Evolutionary conservation across 2,888 invertebrate genomes (phyloP), one percentile per base, ranked within the genome.

Genomic region (Diaprepes abbreviatus): DNA sequence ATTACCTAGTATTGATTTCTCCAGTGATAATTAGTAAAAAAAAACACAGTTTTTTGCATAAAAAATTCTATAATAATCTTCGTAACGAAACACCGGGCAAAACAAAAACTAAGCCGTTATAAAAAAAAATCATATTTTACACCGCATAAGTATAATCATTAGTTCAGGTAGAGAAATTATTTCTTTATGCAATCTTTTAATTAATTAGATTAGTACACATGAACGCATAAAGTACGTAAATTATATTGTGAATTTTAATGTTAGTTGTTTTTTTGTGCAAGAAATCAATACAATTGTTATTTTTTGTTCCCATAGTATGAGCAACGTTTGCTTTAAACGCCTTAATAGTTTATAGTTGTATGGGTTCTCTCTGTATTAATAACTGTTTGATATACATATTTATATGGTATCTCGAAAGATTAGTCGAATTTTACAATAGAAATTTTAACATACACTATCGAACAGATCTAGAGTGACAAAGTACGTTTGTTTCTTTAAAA

Each of bases 91-190:
- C 14, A 12, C 12, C 40, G n/a, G 17, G 40, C 6, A 40, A 9
- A 40, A 40, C 3, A 5, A 3, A 17, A 21, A 43, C 3, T n/a
- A n/a, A n/a, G n/a, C n/a, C n/a, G n/a, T n/a, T n/a, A 43, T 21
- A 5, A 2, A 43, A 19, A 40, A 38, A 43, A 43, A 43, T 43
- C 21, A 21, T 19, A 21, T n/a, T n/a, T 16, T 40, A 10, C 17
- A 2, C 28, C 16, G 2, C 2, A 2, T n/a, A 21, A 21, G n/a
- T 43, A 21, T 14, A 21, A 43, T 43, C 43, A 19, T 43, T 43
- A 43, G 43, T 43, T 43, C 19, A n/a, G 43, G n/a, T 43, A 21
- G 21, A 43, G 19, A 19, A 19, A 43, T 17, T 40, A n/a, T n/a
- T 17, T 6, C 36, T 38, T 40, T 40, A 40, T 16, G 17, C 38